phyloP scores from a whole-genome alignment of 2,797 vertebrate genomes.

The Enteromius fasciolatus region DNA sequence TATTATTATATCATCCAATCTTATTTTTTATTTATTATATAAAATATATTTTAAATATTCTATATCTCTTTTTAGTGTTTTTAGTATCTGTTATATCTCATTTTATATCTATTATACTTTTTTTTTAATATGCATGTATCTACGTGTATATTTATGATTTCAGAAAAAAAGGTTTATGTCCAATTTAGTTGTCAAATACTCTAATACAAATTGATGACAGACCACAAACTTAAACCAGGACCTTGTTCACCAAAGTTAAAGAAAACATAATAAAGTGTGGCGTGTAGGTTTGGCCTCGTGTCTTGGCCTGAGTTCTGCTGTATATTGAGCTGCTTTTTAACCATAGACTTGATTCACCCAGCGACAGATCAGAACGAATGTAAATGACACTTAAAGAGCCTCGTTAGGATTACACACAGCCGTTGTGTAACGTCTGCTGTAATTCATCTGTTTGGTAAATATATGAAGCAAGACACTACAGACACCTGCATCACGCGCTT shows the following conservation, averaged over 20 bases:
- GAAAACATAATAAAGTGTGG: conserved; percentile 12
- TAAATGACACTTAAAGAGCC: conserved; percentile 21
- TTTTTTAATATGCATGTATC: neutral
- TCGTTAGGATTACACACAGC: conserved; percentile 15
- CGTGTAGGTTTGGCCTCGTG: conserved; percentile 7
- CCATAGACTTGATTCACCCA: neutral
- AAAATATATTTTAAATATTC: neutral
- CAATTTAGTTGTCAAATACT: neutral
- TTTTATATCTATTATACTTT: neutral
- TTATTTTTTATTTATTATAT: neutral
- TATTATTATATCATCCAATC: neutral
- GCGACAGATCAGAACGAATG: conserved; percentile 1
- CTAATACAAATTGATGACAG: neutral
- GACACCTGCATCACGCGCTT: conserved; percentile 63
- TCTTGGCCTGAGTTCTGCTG: neutral
- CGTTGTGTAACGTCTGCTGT: conserved; percentile 49
- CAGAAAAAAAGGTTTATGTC: neutral
- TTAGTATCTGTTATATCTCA: neutral
- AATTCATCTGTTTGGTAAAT: conserved; percentile 63
- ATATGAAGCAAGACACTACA: conserved; percentile 67
- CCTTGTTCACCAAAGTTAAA: conserved; percentile 9
- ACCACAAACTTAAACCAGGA: neutral
- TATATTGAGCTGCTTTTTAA: conserved; percentile 16
- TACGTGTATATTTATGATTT: neutral
- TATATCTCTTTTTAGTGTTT: neutral